Base-by-base conservation (phyloP, 2,113 vertebrate species). In the Grammomys dolichurus region DNA sequence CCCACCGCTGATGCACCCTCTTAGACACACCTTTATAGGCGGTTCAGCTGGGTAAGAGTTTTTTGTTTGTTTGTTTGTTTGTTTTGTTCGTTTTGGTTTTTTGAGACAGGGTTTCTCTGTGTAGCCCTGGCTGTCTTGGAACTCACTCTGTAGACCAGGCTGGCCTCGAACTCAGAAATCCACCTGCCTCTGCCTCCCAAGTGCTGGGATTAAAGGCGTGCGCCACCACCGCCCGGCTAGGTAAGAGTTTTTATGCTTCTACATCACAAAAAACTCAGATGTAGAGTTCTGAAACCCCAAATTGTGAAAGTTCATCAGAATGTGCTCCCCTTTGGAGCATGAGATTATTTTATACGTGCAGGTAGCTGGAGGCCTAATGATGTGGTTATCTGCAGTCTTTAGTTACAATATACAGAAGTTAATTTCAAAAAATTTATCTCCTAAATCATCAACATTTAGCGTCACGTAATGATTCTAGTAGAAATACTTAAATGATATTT, bases 401-500 rank as follows among this genome's bases (percentile, higher is more conserved):
- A 93, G 70, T 82, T 89, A 95, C 56, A 89, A 72, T 36, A 51
- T 6, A 91, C 40, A 73, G 40, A 95, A 43, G 40, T 73, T 95
- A 76, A 78, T 81, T 95, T 93, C 14, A 77, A 86, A 80, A 40
- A 90, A 9, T 67, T 67, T 94, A 63, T 87, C 28, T 73, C 76
- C 90, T 26, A 54, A 95, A 65, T 87, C 36, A 78, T 82, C 24
- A 17, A 94, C n/a, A 77, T 22, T 88, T 88, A 76, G 16, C 9
- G 16, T 88, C 85, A 90, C 58, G 77, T 90, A 77, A 75, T 90
- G 84, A 81, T 86, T 92, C 82, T 96, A 69, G 6, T 81, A 87
- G 91, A 90, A 81, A 82, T 72, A 60, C 3, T 85, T 81, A 46
- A 93, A 26, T 58, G 43, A 4, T 84, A 31, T 94, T 96, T 93